Base-by-base conservation (phyloP, 2,797 vertebrate species). In the Enteromius trimaculatus region DNA sequence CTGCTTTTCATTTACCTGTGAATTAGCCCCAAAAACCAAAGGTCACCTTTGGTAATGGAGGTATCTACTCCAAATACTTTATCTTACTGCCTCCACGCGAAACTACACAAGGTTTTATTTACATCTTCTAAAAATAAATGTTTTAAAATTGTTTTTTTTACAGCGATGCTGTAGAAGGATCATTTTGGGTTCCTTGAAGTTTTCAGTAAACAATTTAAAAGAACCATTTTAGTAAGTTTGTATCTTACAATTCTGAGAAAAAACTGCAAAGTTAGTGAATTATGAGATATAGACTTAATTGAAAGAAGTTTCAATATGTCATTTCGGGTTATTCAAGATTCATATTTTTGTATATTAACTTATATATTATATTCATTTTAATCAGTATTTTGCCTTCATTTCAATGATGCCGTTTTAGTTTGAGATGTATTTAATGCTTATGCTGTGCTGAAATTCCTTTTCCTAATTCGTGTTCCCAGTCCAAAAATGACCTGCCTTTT, bases 1-100 rank as follows among this genome's bases (percentile, higher is more conserved):
- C 66, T 42, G 26, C 65, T 69, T 70, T 77, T 77, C 34, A 85
- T 84, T 65, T 76, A 16, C 70, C 70, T 68, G 42, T 29, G 60
- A 69, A 80, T 37, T 62, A 17, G 19, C 51, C 19, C 47, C 21
- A 71, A 71, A 49, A 78, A 66, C 58, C 23, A 49, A 72, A 53
- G 64, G 70, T 72, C 79, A 71, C 31, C 62, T 77, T 86, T 39
- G 26, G 55, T 44, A 62, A 62, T 79, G 16, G 21, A 78, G 62
- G 60, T 68, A 82, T 79, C 58, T 68, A 80, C 34, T 70, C 6
- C 66, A 70, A 70, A 80, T 77, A 47, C 62, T 47, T 77, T 11
- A 77, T 58, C 49, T 39, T n/a, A 49, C 17, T 4, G 17, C 51
- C 70, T 74, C 44, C 17, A 37, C 16, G 42, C 16, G 23, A 23